Conservation (phyloP, 2,888 invertebrate species). For the Leptinotarsa peninsularis region DNA sequence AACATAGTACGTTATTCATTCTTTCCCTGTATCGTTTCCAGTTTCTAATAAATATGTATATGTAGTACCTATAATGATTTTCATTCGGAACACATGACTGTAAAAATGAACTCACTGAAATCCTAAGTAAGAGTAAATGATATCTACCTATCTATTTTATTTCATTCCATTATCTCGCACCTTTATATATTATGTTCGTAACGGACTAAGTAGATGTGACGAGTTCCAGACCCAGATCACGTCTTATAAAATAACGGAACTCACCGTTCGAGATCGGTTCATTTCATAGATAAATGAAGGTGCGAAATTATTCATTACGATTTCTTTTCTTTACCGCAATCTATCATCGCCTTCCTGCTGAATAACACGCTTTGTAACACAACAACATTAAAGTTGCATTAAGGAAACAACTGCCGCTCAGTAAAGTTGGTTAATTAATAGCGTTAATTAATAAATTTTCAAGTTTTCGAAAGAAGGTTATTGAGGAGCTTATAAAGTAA, state of each 20-base stretch:
- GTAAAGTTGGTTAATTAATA: conserved; percentile 12
- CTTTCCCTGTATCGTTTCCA: too few relatives aligned
- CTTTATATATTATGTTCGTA: conserved; percentile 5
- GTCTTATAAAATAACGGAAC: conserved; percentile 30
- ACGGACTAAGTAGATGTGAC: conserved; percentile 13
- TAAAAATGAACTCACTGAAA: too few relatives aligned
- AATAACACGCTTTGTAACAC: conserved; percentile 18
- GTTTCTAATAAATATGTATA: too few relatives aligned
- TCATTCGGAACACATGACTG: too few relatives aligned
- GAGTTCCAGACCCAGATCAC: conserved; percentile 23
- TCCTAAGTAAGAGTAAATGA: too few relatives aligned
- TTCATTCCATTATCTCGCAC: not conserved
- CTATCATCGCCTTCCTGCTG: conserved; percentile 20
- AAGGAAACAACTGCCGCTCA: conserved; percentile 3
- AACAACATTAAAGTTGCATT: conserved; percentile 14
- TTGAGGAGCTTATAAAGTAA: not conserved
- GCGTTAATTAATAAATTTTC: conserved; percentile 14
- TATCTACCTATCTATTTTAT: not conserved
- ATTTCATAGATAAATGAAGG: conserved; percentile 27
- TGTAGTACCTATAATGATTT: too few relatives aligned
- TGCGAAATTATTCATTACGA: conserved; percentile 29
- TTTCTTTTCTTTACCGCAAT: conserved; percentile 17
- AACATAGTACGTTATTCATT: too few relatives aligned
- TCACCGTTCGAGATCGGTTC: conserved; percentile 19
- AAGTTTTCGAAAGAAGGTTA: conserved; percentile 5